These are phyloP conservation scores for Rhinogobius similis DNA, from an alignment of 2,113 vertebrate genomes.

Conservation along the genomic window DNA sequence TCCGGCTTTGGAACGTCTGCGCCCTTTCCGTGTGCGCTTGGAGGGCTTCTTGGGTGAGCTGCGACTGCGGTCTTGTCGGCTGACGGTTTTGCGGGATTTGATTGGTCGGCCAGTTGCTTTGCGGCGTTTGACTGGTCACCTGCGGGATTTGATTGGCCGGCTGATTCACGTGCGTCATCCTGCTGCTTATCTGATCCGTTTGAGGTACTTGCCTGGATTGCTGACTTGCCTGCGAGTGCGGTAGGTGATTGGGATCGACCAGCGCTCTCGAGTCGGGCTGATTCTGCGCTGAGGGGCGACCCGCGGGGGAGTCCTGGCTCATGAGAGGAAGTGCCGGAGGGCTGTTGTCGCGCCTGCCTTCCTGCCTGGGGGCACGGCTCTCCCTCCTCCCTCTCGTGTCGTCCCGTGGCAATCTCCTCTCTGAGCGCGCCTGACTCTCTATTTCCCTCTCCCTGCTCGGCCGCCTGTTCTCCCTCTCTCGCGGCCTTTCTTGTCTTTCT, in stretches of 20 bases:
- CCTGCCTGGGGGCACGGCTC: constrained; percentile 47
- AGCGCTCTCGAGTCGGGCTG: constrained; percentile 57
- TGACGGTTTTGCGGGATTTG: constrained; percentile 18
- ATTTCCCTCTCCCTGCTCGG: constrained; percentile 9
- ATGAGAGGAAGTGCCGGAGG: constrained; percentile 41
- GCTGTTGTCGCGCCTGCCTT: constrained; percentile 41
- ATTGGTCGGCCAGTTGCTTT: constrained; percentile 13
- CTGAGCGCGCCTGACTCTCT: constrained; percentile 30
- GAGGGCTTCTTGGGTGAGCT: constrained; percentile 69
- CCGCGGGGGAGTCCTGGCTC: constrained; percentile 45
- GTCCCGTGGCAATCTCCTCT: constrained; percentile 32
- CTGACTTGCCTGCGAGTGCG: constrained; percentile 40
- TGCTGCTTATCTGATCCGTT: not conserved
- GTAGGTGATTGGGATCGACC: constrained; percentile 72
- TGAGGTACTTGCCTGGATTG: constrained; percentile 18
- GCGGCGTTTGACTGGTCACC: constrained; percentile 18
- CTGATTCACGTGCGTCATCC: constrained; percentile 33
- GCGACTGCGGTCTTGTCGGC: not conserved
- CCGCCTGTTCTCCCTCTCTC: constrained; percentile 16
- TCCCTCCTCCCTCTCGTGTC: constrained; percentile 49
- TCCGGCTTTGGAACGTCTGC: constrained; percentile 55
- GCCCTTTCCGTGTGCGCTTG: constrained; percentile 54
- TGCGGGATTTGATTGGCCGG: constrained; percentile 28
- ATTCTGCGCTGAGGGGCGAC: constrained; percentile 32
- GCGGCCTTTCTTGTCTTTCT: constrained; percentile 27